A percentile compares a stretch with the other conserved stretches of the same genome.
Conservation (phyloP, 30 jellyfish, hydroid and myxozoan species). For the Haliclystus octoradiatus region DNA sequence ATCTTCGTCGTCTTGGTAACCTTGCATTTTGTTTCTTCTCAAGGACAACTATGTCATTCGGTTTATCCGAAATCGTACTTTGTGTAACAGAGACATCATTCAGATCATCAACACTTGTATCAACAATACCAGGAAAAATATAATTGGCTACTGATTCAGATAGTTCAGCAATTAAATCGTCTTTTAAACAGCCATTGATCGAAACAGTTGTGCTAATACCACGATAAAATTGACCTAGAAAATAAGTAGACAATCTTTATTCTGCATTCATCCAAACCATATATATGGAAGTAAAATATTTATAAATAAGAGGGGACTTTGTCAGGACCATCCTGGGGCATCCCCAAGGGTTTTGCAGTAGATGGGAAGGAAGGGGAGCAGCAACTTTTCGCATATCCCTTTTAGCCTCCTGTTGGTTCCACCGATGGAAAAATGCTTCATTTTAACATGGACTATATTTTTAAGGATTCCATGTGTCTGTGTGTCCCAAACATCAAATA, state of each 20-base stretch:
- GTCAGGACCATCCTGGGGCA: too few relatives aligned
- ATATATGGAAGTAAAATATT: not conserved
- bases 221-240: conserved; percentile 55
- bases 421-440: too few relatives aligned
- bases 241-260: too few relatives aligned
- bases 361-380: too few relatives aligned
- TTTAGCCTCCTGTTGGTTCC: too few relatives aligned
- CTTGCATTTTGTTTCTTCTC: not conserved
- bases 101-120: conserved; percentile 79
- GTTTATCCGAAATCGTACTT: not conserved
- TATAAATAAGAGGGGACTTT: not conserved
- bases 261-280: not conserved
- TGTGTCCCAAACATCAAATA: too few relatives aligned
- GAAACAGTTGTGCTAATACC: conserved; percentile 48
- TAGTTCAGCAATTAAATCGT: conserved; percentile 80
- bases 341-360: too few relatives aligned
- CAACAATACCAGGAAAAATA: conserved; percentile 92
- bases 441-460: too few relatives aligned
- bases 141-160: conserved; percentile 91
- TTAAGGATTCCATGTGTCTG: too few relatives aligned
- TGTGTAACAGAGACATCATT: conserved; percentile 50
- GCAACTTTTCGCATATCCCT: too few relatives aligned
- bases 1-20: not conserved
- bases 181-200: conserved; percentile 85
- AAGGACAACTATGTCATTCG: not conserved